Evolutionary conservation across 2,888 invertebrate genomes (phyloP).

Genomic region (Papilio protenor): DNA sequence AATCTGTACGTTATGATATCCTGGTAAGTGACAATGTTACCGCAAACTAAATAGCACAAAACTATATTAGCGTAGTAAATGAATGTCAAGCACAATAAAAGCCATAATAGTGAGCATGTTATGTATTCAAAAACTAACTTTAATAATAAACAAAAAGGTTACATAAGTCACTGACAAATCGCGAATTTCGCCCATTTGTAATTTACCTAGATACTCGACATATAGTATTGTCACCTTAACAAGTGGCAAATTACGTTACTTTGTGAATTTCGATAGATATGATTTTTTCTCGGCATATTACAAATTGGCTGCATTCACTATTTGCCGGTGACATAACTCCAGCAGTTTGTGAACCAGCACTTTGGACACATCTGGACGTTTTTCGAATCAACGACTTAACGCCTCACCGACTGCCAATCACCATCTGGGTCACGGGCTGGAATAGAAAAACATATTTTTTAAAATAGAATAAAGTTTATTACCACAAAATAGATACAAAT

Average conservation of each 20-base stretch:
- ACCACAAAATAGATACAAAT: too few relatives aligned
- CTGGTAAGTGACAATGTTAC: background rate
- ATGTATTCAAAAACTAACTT: conserved; percentile 28
- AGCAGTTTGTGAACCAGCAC: conserved; percentile 28
- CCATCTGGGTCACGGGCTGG: conserved; percentile 82
- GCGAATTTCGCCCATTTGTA: too few relatives aligned
- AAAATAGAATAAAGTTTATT: too few relatives aligned
- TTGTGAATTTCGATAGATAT: background rate
- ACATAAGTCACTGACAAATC: background rate
- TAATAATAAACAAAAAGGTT: conserved; percentile 33
- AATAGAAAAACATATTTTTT: conserved; percentile 45
- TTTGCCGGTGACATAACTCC: background rate
- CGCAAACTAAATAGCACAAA: background rate
- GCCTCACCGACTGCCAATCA: conserved; percentile 85
- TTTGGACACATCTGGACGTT: background rate
- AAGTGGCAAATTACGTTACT: too few relatives aligned
- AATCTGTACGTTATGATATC: too few relatives aligned
- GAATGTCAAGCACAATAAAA: conserved; percentile 21
- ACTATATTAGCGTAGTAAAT: background rate
- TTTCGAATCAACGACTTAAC: conserved; percentile 54
- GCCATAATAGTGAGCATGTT: background rate
- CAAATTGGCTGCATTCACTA: background rate
- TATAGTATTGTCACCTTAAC: too few relatives aligned
- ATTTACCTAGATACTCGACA: background rate
- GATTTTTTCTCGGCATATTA: background rate